A percentile compares a stretch with the other conserved stretches of the same genome.
phyloP scores from a whole-genome alignment of 2,797 vertebrate species.

The Urosaurus nigricauda region DNA sequence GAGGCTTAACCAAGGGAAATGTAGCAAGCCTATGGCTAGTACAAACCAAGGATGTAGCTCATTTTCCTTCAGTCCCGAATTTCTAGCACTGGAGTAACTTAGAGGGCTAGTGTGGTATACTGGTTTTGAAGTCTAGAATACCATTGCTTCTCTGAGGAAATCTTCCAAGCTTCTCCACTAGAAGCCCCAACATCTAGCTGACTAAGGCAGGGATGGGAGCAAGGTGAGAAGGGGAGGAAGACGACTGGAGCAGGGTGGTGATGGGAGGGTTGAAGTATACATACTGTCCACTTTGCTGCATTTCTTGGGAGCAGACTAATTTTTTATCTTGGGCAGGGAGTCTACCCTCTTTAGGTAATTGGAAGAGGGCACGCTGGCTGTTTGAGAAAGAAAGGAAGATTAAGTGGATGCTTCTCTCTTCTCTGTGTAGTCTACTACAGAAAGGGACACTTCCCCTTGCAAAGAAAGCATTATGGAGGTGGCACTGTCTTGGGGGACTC shows the following conservation, averaged over 20 bases:
- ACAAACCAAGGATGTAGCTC: too few species aligned
- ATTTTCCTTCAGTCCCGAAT: too few species aligned
- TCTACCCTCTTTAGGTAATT: neutral
- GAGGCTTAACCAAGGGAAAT: neutral
- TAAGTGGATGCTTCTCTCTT: conserved; percentile 5
- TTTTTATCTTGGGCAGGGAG: neutral
- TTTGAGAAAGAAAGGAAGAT: conserved; percentile 30
- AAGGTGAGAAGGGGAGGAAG: neutral
- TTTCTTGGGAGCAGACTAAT: neutral
- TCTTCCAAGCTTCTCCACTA: neutral
- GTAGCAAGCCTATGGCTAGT: too few species aligned
- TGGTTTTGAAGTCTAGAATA: neutral
- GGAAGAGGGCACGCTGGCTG: conserved; percentile 26
- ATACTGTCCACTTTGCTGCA: conserved; percentile 1
- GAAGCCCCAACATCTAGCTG: neutral
- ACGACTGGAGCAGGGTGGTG: neutral
- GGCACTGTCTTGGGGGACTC: neutral
- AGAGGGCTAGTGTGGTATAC: too few species aligned
- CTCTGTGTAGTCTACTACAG: neutral
- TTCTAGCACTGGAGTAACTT: too few species aligned
- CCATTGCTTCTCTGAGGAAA: neutral
- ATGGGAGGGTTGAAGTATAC: neutral
- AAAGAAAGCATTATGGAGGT: neutral
- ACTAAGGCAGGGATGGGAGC: fast-evolving
- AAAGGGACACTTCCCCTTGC: neutral